These are phyloP conservation scores for Hyaena hyaena DNA, from an alignment of 2,113 vertebrate genomes.

Conservation along the genomic window DNA sequence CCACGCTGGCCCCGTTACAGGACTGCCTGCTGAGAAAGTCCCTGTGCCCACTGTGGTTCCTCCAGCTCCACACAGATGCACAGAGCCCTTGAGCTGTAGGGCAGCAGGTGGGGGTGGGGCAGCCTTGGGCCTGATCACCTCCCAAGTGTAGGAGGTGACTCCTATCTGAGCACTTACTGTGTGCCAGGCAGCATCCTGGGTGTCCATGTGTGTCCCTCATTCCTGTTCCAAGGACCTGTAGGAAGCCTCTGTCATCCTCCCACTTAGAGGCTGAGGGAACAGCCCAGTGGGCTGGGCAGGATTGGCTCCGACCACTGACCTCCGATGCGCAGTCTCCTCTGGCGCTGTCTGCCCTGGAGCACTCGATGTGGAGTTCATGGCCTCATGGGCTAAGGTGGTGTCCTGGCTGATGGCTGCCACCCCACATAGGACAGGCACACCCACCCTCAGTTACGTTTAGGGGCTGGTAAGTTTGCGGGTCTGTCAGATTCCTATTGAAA, in stretches of 20 bases:
- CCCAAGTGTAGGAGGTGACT: not conserved
- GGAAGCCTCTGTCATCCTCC: not conserved
- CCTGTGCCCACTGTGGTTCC: not conserved
- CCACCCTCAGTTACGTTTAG: not conserved
- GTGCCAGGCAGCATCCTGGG: too few species aligned
- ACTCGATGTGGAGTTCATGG: not conserved
- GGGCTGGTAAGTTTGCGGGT: not conserved
- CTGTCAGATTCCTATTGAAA: not conserved
- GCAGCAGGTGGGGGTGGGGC: not conserved
- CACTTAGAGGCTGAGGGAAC: not conserved
- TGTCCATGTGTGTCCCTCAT: not conserved
- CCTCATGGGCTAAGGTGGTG: not conserved
- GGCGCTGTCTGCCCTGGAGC: not conserved
- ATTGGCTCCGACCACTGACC: not conserved
- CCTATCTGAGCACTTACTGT: not conserved
- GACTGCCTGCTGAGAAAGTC: not conserved
- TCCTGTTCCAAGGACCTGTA: not conserved
- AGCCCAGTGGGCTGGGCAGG: not conserved
- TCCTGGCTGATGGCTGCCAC: not conserved
- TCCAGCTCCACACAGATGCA: not conserved
- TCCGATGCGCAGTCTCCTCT: not conserved
- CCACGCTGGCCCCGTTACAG: not conserved
- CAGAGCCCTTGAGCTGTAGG: not conserved
- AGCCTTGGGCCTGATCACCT: not conserved
- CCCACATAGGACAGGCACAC: not conserved